A percentile compares a stretch with the other conserved stretches of the same genome.
Evolutionary conservation across 2,797 vertebrate species (phyloP).

Genomic region (Huso huso): DNA sequence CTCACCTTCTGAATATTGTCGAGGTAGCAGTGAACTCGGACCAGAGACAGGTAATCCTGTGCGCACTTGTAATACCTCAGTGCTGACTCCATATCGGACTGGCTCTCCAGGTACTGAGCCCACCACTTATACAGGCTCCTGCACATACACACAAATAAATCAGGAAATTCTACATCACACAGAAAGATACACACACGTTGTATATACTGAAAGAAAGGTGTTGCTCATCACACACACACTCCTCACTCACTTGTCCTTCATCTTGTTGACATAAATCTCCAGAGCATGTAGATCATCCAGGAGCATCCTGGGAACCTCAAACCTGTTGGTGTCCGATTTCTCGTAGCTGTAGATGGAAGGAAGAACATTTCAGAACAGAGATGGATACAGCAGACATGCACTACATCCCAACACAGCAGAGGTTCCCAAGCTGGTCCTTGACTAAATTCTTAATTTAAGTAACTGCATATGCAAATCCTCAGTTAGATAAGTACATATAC

Average conservation of each 20-base stretch:
- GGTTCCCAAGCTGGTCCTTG: too few relatives aligned
- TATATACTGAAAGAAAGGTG: too few relatives aligned
- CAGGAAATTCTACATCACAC: too few relatives aligned
- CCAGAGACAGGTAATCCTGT: constrained; percentile 87
- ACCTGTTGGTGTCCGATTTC: constrained; percentile 87
- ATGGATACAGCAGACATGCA: too few relatives aligned
- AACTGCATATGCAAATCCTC: too few relatives aligned
- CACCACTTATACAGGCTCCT: constrained; percentile 93
- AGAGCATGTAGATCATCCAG: constrained; percentile 76
- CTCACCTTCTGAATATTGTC: constrained; percentile 83
- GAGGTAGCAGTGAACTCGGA: constrained; percentile 88
- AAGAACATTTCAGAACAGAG: too few relatives aligned
- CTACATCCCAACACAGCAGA: too few relatives aligned
- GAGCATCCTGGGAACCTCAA: constrained; percentile 92
- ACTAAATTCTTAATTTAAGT: too few relatives aligned
- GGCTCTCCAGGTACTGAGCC: constrained; percentile 95
- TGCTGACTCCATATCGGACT: constrained; percentile 80
- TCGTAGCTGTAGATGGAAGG: constrained; percentile 67
- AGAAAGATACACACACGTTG: too few relatives aligned
- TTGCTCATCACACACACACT: too few relatives aligned
- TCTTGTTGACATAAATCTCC: constrained; percentile 81
- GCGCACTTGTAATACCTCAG: constrained; percentile 77
- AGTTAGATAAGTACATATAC: too few relatives aligned
- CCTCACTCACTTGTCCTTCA: constrained; percentile 82
- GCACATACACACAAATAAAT: constrained; percentile 18